A percentile compares a stretch with the other conserved stretches of the same genome.
phyloP scores from a whole-genome alignment of 2,113 vertebrate species.

The Tringa solitaria region DNA sequence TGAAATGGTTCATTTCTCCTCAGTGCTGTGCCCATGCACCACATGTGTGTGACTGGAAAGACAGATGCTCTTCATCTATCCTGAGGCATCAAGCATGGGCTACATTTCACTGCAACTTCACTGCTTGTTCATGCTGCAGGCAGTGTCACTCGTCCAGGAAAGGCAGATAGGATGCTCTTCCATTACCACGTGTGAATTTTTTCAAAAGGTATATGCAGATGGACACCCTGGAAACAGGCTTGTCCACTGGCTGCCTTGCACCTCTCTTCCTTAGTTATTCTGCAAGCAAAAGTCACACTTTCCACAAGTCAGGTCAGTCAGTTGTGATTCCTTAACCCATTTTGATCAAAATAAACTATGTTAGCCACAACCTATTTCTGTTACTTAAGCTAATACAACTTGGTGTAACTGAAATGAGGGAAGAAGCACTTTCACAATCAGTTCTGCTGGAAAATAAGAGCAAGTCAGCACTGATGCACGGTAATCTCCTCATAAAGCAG shows the following conservation, averaged over 20 bases:
- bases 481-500: constrained; percentile 32
- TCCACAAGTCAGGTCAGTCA: not conserved
- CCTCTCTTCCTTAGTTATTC: not conserved
- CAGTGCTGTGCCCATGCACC: not conserved
- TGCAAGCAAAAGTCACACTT: not conserved
- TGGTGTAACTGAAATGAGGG: not conserved
- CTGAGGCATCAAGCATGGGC: not conserved
- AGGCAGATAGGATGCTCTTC: not conserved
- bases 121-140: not conserved
- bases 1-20: not conserved
- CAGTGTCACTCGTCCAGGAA: not conserved
- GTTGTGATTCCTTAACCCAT: not conserved
- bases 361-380: not conserved
- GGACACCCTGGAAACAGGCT: not conserved
- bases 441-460: constrained; percentile 42
- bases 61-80: not conserved
- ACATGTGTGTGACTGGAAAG: not conserved
- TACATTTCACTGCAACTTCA: not conserved
- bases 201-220: not conserved
- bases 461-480: not conserved
- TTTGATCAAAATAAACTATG: not conserved
- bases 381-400: not conserved
- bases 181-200: not conserved
- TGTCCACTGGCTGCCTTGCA: not conserved
- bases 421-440: not conserved